Conservation (phyloP, 2,113 vertebrate species). For the Vimba vimba region DNA sequence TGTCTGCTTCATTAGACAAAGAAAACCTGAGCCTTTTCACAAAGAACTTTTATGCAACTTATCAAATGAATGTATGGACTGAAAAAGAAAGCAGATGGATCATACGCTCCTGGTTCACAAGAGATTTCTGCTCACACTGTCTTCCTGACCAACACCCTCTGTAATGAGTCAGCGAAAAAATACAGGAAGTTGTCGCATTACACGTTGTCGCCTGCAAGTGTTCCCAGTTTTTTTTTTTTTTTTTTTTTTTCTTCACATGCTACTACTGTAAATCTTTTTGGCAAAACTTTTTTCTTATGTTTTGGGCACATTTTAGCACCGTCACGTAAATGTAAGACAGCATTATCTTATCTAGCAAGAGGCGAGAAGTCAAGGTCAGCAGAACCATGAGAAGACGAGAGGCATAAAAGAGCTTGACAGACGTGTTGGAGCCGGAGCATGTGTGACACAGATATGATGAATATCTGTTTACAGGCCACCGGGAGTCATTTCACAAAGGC, state of each 20-base stretch:
- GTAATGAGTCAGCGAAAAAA: slow-evolving; percentile 53
- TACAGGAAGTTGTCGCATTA: slow-evolving; percentile 52
- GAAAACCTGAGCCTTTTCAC: too few relatives aligned
- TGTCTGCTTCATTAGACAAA: too few relatives aligned
- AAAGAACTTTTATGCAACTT: too few relatives aligned
- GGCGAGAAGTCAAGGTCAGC: neutral
- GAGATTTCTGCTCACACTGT: neutral
- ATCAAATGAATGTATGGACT: neutral
- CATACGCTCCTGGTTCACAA: neutral
- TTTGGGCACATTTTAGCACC: slow-evolving; percentile 16
- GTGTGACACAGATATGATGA: slow-evolving; percentile 57
- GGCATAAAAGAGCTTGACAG: slow-evolving; percentile 44
- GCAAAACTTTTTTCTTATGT: neutral
- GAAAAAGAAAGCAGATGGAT: neutral
- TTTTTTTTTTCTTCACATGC: neutral
- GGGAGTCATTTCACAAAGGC: slow-evolving; percentile 47
- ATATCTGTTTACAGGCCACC: slow-evolving; percentile 54
- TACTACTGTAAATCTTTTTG: neutral
- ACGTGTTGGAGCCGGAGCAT: slow-evolving; percentile 52
- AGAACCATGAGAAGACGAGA: neutral
- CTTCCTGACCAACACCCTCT: slow-evolving; percentile 10
- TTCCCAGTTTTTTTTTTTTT: neutral
- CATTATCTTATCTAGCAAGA: slow-evolving; percentile 27
- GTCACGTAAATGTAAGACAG: slow-evolving; percentile 15
- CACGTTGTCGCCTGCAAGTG: neutral